phyloP scores from a whole-genome alignment of 1,140 invertebrate species.

The Drosophila erecta region DNA sequence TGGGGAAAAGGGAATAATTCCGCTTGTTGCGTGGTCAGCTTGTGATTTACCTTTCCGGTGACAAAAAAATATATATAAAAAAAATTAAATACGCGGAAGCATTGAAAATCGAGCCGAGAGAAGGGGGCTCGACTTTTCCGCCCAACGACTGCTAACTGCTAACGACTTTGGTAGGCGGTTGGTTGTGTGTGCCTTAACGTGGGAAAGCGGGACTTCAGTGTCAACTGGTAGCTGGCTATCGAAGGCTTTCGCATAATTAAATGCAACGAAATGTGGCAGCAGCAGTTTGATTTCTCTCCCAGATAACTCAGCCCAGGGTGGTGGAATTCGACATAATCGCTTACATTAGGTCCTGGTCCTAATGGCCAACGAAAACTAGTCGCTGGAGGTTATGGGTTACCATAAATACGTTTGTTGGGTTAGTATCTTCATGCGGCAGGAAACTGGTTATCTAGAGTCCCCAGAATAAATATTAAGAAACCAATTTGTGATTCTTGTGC shows the following conservation, averaged over 20 bases:
- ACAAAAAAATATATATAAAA: constrained; percentile 36
- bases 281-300: constrained; percentile 49
- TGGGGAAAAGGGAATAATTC: constrained; percentile 52
- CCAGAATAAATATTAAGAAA: too few relatives aligned
- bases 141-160: constrained; percentile 50
- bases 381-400: too few relatives aligned
- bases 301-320: constrained; percentile 52
- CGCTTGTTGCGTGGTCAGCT: constrained; percentile 78
- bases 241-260: constrained; percentile 68
- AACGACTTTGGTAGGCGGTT: constrained; percentile 70
- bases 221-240: constrained; percentile 59
- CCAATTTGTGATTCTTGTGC: too few relatives aligned
- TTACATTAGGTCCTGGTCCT: constrained; percentile 17
- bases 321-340: constrained; percentile 40
- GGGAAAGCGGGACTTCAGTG: constrained; percentile 59
- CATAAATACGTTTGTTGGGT: too few relatives aligned
- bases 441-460: too few relatives aligned
- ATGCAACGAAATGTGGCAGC: constrained; percentile 67
- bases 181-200: constrained; percentile 46
- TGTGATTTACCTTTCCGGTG: constrained; percentile 81
- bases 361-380: constrained; percentile 7
- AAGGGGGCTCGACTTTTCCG: constrained; percentile 23
- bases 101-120: constrained; percentile 57
- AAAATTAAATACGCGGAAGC: constrained; percentile 54
- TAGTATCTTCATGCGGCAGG: too few relatives aligned